Base-by-base conservation (phyloP, 2,113 vertebrate genomes). In the Forbesichthys agassizii region DNA sequence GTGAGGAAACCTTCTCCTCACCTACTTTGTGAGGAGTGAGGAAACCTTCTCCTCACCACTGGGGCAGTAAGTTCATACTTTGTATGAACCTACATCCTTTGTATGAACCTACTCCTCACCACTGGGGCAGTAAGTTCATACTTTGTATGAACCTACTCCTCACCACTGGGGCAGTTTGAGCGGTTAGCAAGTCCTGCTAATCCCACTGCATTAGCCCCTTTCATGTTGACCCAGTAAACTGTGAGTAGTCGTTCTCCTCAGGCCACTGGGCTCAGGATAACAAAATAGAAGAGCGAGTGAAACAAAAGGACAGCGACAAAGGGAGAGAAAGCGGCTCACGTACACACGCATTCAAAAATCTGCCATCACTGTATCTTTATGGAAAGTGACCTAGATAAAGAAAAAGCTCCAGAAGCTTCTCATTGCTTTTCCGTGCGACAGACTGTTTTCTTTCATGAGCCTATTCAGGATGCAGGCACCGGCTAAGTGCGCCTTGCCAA, bases 141-240 rank as follows among this genome's bases (percentile, higher is more conserved):
- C 64, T 48, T 3, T 14, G 13, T 51, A 12, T 13, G 12, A 54
- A 54, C n/a, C 13, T 18, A n/a, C 53, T 16, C 27, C 33, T 12
- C 27, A 60, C 47, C 66, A 56, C 74, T 63, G 51, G 78, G 55
- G 67, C 54, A 67, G 75, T 63, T 84, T 33, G 47, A 78, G 74
- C 78, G 77, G 78, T 83, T 81, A 85, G 79, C 69, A 62, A 64
- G 67, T 71, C 75, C 60, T 77, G 82, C 85, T 72, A 71, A 78
- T 83, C 61, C 51, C 53, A 58, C 64, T 77, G 64, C 84, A 87
- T 87, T 84, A 77, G 71, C 54, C 69, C 11, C 66, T 65, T 76
- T 78, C 68, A 67, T 73, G 82, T 72, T 81, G 71, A 84, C 80
- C 74, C 77, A 70, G 77, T 78, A 75, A 88, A 88, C 83, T 88